phyloP scores from a whole-genome alignment of 1,140 invertebrate genomes.

The Lordiphosa clarofinis region DNA sequence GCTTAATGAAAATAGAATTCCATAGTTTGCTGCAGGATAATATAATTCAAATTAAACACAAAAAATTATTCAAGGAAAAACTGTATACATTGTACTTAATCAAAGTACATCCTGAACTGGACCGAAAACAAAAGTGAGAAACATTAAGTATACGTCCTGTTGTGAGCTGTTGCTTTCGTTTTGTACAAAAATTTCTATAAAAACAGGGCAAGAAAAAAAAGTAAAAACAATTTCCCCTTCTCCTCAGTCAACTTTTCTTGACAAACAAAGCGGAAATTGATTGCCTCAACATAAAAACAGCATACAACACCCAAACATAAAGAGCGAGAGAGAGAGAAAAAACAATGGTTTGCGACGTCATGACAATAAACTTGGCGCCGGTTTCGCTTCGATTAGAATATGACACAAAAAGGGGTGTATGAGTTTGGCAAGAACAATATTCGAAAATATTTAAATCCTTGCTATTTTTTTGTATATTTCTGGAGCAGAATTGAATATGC shows the following conservation, averaged over 20 bases:
- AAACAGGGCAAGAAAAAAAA: constrained; percentile 25
- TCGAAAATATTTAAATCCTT: too few relatives aligned
- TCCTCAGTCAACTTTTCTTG: constrained; percentile 60
- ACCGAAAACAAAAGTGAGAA: neutral
- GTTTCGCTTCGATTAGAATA: constrained; percentile 21
- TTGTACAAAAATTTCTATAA: constrained; percentile 38
- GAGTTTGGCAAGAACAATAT: too few relatives aligned
- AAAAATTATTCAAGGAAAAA: constrained; percentile 47
- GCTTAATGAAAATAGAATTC: constrained; percentile 1
- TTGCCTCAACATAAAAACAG: constrained; percentile 50
- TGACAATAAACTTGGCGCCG: constrained; percentile 67
- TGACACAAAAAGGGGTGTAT: neutral
- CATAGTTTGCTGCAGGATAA: neutral
- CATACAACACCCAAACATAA: constrained; percentile 20
- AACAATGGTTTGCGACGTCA: constrained; percentile 28
- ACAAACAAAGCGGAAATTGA: constrained; percentile 77
- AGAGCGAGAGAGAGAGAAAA: neutral
- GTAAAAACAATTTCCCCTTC: constrained; percentile 46
- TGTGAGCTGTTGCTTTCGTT: constrained; percentile 69
- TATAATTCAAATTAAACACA: constrained; percentile 6
- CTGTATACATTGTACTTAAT: constrained; percentile 2
- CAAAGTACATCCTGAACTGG: neutral
- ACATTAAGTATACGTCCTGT: constrained; percentile 67
- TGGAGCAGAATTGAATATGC: too few relatives aligned
- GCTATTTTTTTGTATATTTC: too few relatives aligned